Percentiles rank a stretch among this genome's conserved stretches.
Evolutionary conservation across 2,888 invertebrate species (phyloP).

Genomic region (Elegia similella): DNA sequence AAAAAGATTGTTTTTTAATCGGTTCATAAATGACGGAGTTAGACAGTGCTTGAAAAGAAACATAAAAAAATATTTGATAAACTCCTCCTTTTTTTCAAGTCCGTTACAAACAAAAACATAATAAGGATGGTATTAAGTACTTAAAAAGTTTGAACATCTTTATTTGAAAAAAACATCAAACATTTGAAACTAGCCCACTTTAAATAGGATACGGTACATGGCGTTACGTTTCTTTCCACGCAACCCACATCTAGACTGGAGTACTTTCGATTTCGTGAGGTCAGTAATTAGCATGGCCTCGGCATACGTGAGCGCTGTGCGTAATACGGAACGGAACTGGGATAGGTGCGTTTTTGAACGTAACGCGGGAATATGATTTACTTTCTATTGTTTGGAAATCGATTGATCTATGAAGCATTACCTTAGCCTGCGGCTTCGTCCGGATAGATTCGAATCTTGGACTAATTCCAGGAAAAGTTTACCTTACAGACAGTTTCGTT

Average conservation of each 20-base stretch:
- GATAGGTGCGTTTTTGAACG: conserved; percentile 24
- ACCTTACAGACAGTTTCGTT: too few relatives aligned
- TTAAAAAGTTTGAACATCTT: conserved; percentile 12
- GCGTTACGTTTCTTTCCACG: conserved; percentile 53
- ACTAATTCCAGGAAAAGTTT: too few relatives aligned
- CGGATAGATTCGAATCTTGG: too few relatives aligned
- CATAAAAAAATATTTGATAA: too few relatives aligned
- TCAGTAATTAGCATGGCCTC: conserved; percentile 75
- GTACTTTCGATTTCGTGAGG: conserved; percentile 78
- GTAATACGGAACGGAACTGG: conserved; percentile 70
- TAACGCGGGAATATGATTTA: conserved; percentile 53
- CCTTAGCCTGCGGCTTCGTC: too few relatives aligned
- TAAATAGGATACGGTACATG: conserved; percentile 43
- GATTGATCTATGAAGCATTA: conserved; percentile 61
- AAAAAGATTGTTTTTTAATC: too few relatives aligned
- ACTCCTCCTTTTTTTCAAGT: too few relatives aligned
- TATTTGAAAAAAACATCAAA: conserved; percentile 31
- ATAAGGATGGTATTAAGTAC: too few relatives aligned
- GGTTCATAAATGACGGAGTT: too few relatives aligned
- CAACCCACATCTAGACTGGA: conserved; percentile 58
- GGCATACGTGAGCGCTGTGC: conserved; percentile 60
- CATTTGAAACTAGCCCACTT: conserved; percentile 34
- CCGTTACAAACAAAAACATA: too few relatives aligned
- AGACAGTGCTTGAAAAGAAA: too few relatives aligned
- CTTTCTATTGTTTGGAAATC: conserved; percentile 59